Base-by-base conservation (phyloP, 2,113 vertebrate species). In the Porphyrio hochstetteri region DNA sequence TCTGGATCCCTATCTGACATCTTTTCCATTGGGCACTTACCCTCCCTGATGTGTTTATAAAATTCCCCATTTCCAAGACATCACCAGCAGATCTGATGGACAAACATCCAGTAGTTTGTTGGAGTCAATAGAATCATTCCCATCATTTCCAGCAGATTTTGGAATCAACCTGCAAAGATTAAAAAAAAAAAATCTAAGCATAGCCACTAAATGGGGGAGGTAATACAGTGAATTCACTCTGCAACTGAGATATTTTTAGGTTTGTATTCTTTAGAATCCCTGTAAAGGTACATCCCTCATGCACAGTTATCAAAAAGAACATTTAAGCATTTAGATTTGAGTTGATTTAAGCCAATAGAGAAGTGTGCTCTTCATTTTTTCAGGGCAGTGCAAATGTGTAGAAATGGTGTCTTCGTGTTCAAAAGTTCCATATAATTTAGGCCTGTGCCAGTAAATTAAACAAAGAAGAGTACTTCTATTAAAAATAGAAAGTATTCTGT, bases 401-500 rank as follows among this genome's bases (percentile, higher is more conserved):
- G 52, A 88, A 88, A 84, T 40, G 13, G 13, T 68, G 28, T 74
- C 72, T 96, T 69, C 18, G 0, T 42, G 35, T 85, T 94, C n/a
- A 72, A 61, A 71, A 95, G 70, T 40, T 48, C 48, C 16, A 3
- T 82, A 88, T 85, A 28, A 35, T 60, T 60, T 7, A 42, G 61
- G 91, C 67, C 72, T 7, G 2, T 50, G 48, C 27, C 24, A 70
- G 65, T 44, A 88, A 93, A 9, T 74, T 89, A 79, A 83, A 86
- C 50, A 42, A 59, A 72, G 38, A 21, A 64, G 19, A 7, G 29
- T 84, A 83, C 95, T 97, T 79, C 57, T 88, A 95, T 96, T 96
- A 96, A 96, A 96, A 96, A 94, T 81, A 96, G 56, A 91, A 92
- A 95, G 80, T 88, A 84, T 88, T 78, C 82, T 75, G 31, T 28